A percentile compares a stretch with the other conserved stretches of the same genome.
phyloP scores from a whole-genome alignment of 2,797 vertebrate species.

The Siniperca obscura region DNA sequence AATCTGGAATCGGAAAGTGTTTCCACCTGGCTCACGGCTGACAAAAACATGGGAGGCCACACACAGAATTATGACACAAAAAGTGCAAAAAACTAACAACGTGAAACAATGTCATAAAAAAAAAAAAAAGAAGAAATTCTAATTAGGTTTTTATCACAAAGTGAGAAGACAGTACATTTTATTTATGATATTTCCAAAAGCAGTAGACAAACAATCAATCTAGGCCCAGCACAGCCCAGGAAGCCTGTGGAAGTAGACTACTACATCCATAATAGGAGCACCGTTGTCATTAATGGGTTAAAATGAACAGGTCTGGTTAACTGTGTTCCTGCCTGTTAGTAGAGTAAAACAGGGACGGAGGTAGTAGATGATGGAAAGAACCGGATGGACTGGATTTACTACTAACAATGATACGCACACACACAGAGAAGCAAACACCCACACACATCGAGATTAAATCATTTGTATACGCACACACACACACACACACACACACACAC shows the following conservation, averaged over 20 bases:
- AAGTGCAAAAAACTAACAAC: not conserved
- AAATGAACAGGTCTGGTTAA: not conserved
- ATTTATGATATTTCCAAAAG: not conserved
- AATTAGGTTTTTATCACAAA: not conserved
- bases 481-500: constrained; percentile 10
- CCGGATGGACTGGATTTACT: constrained; percentile 75
- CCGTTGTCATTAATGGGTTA: constrained; percentile 15
- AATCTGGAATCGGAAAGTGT: constrained; percentile 7
- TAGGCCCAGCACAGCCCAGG: not conserved
- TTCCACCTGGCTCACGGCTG: not conserved
- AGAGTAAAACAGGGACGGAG: constrained; percentile 39
- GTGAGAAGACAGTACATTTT: not conserved
- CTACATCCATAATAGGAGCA: not conserved
- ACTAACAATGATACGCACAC: constrained; percentile 44
- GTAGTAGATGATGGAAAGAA: constrained; percentile 47
- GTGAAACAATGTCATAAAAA: not conserved
- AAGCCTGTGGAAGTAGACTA: not conserved
- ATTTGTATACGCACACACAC: not conserved
- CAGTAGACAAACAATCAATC: not conserved
- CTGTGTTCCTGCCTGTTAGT: constrained; percentile 23
- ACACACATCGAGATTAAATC: constrained; percentile 35
- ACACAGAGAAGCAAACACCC: constrained; percentile 53
- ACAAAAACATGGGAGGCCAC: not conserved
- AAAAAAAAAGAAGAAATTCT: not conserved
- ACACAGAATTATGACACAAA: not conserved